These are phyloP conservation scores for Drosophila heteroneura DNA, from an alignment of 2,888 invertebrate species.

Conservation along the genomic window DNA sequence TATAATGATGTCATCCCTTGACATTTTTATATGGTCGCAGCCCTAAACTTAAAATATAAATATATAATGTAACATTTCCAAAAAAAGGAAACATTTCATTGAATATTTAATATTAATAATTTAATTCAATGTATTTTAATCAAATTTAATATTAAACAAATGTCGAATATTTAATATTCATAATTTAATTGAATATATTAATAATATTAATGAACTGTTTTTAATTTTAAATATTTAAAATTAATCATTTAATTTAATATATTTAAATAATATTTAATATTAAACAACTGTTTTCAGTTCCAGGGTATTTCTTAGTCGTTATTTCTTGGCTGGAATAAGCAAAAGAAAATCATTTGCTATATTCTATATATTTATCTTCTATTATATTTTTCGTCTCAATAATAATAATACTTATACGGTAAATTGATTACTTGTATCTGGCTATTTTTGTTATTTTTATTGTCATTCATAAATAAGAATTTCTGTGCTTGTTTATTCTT, in stretches of 20 bases:
- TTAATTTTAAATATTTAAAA: neutral
- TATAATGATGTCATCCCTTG: constrained; percentile 22
- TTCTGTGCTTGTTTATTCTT: neutral
- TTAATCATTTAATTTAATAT: neutral
- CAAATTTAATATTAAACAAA: neutral
- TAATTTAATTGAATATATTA: neutral
- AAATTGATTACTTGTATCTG: constrained; percentile 9
- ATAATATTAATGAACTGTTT: neutral
- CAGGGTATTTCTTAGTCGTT: neutral
- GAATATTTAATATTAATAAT: neutral
- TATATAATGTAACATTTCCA: neutral
- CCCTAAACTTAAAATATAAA: neutral
- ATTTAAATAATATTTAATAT: neutral
- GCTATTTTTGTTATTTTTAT: neutral
- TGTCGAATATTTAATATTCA: neutral
- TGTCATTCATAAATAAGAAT: neutral
- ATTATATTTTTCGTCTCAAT: neutral
- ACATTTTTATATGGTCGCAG: neutral
- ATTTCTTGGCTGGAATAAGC: neutral
- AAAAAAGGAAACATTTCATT: neutral
- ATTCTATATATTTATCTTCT: neutral
- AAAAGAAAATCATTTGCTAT: neutral
- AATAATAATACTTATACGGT: constrained; percentile 2
- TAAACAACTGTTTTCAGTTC: neutral
- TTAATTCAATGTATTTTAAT: neutral